These are phyloP conservation scores for Mastigias papua DNA, from an alignment of 30 jellyfish, hydroid and myxozoan genomes.

Conservation along the genomic window DNA sequence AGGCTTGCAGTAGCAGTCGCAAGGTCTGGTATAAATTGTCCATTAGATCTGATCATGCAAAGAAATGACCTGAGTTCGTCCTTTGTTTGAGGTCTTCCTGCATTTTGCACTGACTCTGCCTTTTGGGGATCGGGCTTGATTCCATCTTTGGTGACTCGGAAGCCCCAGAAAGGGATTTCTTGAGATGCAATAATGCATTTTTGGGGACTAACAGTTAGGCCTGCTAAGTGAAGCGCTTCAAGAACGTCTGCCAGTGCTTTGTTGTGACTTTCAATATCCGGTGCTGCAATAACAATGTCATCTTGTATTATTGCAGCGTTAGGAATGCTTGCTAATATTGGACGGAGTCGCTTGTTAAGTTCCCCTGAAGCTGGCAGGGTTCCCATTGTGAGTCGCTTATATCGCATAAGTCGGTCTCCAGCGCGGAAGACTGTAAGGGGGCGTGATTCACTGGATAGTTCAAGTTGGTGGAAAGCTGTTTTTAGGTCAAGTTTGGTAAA, in stretches of 20 bases:
- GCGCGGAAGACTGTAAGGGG: constrained; percentile 48
- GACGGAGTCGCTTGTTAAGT: constrained; percentile 68
- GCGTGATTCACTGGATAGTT: constrained; percentile 34
- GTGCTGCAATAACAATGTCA: neutral
- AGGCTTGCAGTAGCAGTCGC: neutral
- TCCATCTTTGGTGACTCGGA: neutral
- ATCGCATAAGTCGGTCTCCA: constrained; percentile 53
- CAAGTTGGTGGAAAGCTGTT: constrained; percentile 77
- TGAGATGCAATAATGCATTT: neutral
- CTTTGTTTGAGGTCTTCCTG: neutral
- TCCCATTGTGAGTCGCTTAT: constrained; percentile 67
- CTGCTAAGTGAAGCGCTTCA: neutral
- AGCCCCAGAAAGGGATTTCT: neutral
- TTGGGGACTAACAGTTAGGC: neutral
- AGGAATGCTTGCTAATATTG: constrained; percentile 12
- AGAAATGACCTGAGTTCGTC: neutral
- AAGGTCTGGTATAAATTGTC: neutral
- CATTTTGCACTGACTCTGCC: neutral
- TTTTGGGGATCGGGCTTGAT: neutral
- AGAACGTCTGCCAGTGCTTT: neutral
- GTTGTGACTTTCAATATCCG: neutral
- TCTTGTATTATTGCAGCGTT: neutral
- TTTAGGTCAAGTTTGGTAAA: constrained; percentile 67
- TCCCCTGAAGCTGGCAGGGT: constrained; percentile 69
- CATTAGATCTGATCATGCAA: neutral